A percentile compares a stretch with the other conserved stretches of the same genome.
Evolutionary conservation across 92 coral and sea anemone genomes (phyloP).

Genomic region (Zoanthus sansibaricus): DNA sequence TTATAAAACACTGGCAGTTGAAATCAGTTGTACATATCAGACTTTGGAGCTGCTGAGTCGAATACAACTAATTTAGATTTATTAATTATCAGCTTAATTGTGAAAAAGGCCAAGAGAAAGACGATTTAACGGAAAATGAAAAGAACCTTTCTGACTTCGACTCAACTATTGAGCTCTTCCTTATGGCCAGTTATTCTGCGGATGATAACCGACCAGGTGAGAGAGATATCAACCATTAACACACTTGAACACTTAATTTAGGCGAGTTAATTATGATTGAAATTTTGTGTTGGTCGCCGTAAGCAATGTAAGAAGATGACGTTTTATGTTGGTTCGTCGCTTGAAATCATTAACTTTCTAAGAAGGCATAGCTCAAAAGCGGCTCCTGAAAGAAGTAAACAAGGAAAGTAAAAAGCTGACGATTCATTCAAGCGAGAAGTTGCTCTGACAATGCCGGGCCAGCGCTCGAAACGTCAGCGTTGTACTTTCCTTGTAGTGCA

Average conservation of each 20-base stretch:
- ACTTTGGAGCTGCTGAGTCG: neutral
- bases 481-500: no score
- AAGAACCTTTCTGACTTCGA: conserved; percentile 31
- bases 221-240: neutral
- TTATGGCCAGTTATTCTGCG: conserved; percentile 30
- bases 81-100: conserved; percentile 8
- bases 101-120: conserved; percentile 2
- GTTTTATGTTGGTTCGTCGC: no score
- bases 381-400: no score
- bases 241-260: neutral
- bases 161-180: conserved; percentile 21
- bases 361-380: no score
- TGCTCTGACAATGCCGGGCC: no score
- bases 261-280: neutral
- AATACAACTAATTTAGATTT: neutral
- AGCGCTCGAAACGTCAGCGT: no score
- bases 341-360: no score
- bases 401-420: no score
- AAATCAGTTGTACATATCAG: neutral
- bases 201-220: conserved; percentile 43
- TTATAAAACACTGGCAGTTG: no score
- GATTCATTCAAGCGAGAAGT: no score
- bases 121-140: neutral
- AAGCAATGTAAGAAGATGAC: no score
- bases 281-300: no score